Evolutionary conservation across 1,140 invertebrate genomes (phyloP).

Genomic region (Apis mellifera): Amel_HAv3.1 CM009931.2:5427501-5428000

Average conservation of each 20-base stretch:
- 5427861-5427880: no score
- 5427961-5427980: background rate
- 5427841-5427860: background rate
- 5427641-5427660: slow-evolving; percentile 43
- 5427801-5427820: no score
- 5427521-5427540: slow-evolving; percentile 20
- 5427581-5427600: no score
- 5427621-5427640: slow-evolving; percentile 12
- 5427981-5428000: background rate
- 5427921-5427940: no score
- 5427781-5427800: background rate
- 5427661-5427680: slow-evolving; percentile 41
- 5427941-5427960: background rate
- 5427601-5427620: background rate
- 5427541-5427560: slow-evolving; percentile 29
- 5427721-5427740: background rate
- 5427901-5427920: slow-evolving; percentile 7
- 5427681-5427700: slow-evolving; percentile 43
- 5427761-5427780: background rate
- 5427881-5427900: background rate
- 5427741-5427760: background rate
- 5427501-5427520: slow-evolving; percentile 57
- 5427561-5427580: background rate
- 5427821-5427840: no score
- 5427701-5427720: slow-evolving; percentile 28